Evolutionary conservation across 2,797 vertebrate genomes (phyloP).

Genomic region (Vipera ursinii): DNA sequence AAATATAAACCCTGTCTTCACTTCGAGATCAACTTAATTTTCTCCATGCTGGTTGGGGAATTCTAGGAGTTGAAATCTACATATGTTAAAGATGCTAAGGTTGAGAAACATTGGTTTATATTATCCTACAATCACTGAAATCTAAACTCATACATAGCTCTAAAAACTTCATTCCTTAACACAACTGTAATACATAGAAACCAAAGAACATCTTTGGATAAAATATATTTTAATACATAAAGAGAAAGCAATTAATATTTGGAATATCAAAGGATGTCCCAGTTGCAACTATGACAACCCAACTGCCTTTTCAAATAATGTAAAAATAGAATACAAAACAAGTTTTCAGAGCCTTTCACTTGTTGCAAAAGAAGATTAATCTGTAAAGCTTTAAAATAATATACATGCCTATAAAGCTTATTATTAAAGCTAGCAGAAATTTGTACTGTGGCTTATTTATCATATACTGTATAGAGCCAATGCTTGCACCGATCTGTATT

Average conservation of each 20-base stretch:
- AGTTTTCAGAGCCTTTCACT: slow-evolving; percentile 11
- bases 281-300: slow-evolving; percentile 15
- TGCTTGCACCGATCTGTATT: background rate
- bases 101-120: background rate
- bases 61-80: background rate
- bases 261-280: slow-evolving; percentile 10
- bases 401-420: slow-evolving; percentile 32
- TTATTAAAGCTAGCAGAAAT: slow-evolving; percentile 5
- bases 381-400: slow-evolving; percentile 16
- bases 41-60: background rate
- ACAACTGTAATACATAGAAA: background rate
- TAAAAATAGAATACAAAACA: background rate
- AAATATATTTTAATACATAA: slow-evolving; percentile 54
- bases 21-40: background rate
- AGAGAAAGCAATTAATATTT: slow-evolving; percentile 35
- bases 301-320: slow-evolving; percentile 8
- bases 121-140: background rate
- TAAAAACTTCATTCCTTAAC: background rate
- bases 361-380: slow-evolving; percentile 6
- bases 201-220: background rate
- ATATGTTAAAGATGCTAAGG: background rate
- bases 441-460: slow-evolving; percentile 6
- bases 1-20: background rate
- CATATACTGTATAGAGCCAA: no score
- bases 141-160: background rate